A percentile compares a stretch with the other conserved stretches of the same genome.
phyloP scores from a whole-genome alignment of 2,113 vertebrate species.

The Labeo rohita region DNA sequence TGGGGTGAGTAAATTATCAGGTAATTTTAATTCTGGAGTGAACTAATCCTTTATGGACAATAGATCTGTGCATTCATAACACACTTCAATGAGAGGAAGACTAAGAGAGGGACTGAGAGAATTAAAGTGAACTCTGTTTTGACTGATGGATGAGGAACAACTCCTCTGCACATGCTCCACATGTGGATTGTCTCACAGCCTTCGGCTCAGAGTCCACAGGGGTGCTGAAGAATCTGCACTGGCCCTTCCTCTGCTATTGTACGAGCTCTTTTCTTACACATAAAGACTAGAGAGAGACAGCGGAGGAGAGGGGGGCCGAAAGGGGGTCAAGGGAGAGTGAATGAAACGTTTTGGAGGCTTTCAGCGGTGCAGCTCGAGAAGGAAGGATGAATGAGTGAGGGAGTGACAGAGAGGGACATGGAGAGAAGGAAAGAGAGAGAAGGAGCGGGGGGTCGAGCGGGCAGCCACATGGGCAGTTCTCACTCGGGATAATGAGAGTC shows the following conservation, averaged over 20 bases:
- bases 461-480: conserved; percentile 95
- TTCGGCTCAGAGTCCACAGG: conserved; percentile 63
- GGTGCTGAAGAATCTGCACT: conserved; percentile 73
- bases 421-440: conserved; percentile 64
- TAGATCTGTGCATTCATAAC: not conserved
- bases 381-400: conserved; percentile 59
- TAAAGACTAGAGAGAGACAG: conserved; percentile 47
- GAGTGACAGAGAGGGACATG: conserved; percentile 61
- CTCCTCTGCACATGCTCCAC: conserved; percentile 73
- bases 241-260: conserved; percentile 70
- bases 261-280: conserved; percentile 61
- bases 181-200: conserved; percentile 67
- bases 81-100: not conserved
- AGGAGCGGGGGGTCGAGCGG: conserved; percentile 68
- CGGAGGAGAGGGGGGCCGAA: conserved; percentile 19
- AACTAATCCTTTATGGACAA: not conserved
- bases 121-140: conserved; percentile 41
- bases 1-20: no score
- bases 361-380: conserved; percentile 53
- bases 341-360: conserved; percentile 70
- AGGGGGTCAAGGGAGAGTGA: conserved; percentile 59
- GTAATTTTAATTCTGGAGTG: no score
- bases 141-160: conserved; percentile 67
- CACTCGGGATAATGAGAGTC: conserved; percentile 93
- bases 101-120: not conserved